Percentiles rank a stretch among this genome's conserved stretches.
phyloP scores from a whole-genome alignment of 2,113 vertebrate species.

The Rhea pennata region DNA sequence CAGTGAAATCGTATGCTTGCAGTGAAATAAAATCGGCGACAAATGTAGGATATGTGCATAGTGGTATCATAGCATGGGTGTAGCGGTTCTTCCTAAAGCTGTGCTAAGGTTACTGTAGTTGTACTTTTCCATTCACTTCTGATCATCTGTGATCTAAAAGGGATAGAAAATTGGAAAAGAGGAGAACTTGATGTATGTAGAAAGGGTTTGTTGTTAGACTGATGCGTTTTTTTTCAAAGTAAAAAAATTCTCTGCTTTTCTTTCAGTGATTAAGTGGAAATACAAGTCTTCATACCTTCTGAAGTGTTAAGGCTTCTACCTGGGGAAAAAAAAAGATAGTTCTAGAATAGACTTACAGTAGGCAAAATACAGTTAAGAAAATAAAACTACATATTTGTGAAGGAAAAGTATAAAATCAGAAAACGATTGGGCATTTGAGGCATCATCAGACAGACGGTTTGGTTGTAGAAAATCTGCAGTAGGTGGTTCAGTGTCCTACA shows the following conservation, averaged over 20 bases:
- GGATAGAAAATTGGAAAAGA: not conserved
- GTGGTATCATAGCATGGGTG: not conserved
- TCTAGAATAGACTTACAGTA: not conserved
- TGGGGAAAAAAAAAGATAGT: not conserved
- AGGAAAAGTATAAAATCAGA: not conserved
- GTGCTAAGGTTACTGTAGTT: not conserved
- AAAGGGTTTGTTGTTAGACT: not conserved
- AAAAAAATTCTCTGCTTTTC: not conserved
- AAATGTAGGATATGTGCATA: not conserved
- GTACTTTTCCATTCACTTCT: not conserved
- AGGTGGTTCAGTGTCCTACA: not conserved
- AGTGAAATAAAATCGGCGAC: not conserved
- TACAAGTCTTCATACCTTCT: not conserved
- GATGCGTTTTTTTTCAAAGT: not conserved
- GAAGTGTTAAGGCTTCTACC: not conserved
- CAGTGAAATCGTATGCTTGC: not conserved
- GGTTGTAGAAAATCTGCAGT: not conserved
- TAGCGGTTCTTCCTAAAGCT: not conserved
- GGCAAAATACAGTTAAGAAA: not conserved
- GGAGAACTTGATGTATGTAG: not conserved
- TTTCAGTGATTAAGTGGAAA: not conserved
- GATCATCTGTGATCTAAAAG: not conserved
- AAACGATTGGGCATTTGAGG: not conserved
- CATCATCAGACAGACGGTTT: not conserved
- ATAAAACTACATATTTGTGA: not conserved